A percentile compares a stretch with the other conserved stretches of the same genome.
Evolutionary conservation across 2,797 vertebrate genomes (phyloP).

Genomic region (Numenius phaeopus): DNA sequence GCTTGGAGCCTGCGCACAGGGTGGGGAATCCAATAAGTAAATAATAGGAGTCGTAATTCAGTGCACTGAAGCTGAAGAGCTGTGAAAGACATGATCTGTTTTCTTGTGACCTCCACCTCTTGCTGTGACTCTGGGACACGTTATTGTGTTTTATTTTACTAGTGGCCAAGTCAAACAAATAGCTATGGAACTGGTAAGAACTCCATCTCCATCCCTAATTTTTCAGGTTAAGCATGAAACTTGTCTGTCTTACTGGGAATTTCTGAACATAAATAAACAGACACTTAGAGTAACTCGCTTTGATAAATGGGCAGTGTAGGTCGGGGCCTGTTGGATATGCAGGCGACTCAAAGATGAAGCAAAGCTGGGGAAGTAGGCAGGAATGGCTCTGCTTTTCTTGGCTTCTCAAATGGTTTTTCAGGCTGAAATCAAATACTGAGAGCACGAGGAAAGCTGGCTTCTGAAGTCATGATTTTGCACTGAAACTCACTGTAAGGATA

Average conservation of each 20-base stretch:
- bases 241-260: slow-evolving; percentile 55
- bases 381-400: slow-evolving; percentile 80
- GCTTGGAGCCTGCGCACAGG: not conserved
- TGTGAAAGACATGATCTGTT: slow-evolving; percentile 62
- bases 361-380: slow-evolving; percentile 73
- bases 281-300: slow-evolving; percentile 66
- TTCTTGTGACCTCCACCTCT: slow-evolving; percentile 60
- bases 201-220: slow-evolving; percentile 15
- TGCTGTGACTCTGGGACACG: not conserved
- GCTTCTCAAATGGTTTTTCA: slow-evolving; percentile 73
- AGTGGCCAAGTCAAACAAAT: slow-evolving; percentile 69
- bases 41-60: slow-evolving; percentile 47
- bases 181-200: slow-evolving; percentile 25
- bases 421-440: slow-evolving; percentile 76
- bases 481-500: slow-evolving; percentile 76
- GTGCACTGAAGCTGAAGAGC: slow-evolving; percentile 11
- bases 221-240: slow-evolving; percentile 60
- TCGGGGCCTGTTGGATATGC: slow-evolving; percentile 54
- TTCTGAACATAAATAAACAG: slow-evolving; percentile 62
- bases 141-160: slow-evolving; percentile 62
- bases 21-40: slow-evolving; percentile 38
- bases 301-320: slow-evolving; percentile 72
- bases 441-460: slow-evolving; percentile 74
- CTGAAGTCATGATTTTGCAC: slow-evolving; percentile 78
- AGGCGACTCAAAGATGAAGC: slow-evolving; percentile 73